Conservation (phyloP, 2,797 vertebrate genomes). For the Acropternis orthonyx region DNA sequence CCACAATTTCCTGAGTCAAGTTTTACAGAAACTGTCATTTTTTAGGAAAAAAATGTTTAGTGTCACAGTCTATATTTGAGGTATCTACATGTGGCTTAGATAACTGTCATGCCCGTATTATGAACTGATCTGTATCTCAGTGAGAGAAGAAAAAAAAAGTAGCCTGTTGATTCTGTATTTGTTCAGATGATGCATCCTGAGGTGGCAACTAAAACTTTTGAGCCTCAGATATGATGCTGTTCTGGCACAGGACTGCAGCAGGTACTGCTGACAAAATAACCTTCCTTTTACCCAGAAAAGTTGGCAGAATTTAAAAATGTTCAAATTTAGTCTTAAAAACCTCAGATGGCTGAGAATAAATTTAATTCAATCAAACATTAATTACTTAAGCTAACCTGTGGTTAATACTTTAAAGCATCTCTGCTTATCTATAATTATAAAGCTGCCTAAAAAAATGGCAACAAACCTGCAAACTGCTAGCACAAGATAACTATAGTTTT, state of each 20-base stretch:
- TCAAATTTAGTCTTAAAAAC: background rate
- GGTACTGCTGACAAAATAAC: background rate
- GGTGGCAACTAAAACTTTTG: background rate
- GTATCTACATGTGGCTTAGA: background rate
- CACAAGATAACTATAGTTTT: background rate
- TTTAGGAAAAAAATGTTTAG: background rate
- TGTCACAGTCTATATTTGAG: background rate
- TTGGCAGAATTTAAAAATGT: background rate
- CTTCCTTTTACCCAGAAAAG: background rate
- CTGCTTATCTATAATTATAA: background rate
- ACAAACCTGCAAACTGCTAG: background rate
- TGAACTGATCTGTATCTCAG: background rate
- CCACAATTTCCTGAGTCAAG: background rate
- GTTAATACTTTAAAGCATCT: background rate
- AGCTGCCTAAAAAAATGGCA: background rate
- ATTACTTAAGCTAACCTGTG: background rate
- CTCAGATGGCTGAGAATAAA: background rate
- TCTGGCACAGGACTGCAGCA: background rate
- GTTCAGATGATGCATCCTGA: background rate
- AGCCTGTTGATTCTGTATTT: background rate
- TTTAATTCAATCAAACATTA: background rate
- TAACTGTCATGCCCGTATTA: background rate
- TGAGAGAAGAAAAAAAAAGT: background rate
- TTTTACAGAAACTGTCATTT: background rate
- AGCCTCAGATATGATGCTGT: background rate